phyloP scores from a whole-genome alignment of 1,140 invertebrate species.

The Musca domestica region DNA sequence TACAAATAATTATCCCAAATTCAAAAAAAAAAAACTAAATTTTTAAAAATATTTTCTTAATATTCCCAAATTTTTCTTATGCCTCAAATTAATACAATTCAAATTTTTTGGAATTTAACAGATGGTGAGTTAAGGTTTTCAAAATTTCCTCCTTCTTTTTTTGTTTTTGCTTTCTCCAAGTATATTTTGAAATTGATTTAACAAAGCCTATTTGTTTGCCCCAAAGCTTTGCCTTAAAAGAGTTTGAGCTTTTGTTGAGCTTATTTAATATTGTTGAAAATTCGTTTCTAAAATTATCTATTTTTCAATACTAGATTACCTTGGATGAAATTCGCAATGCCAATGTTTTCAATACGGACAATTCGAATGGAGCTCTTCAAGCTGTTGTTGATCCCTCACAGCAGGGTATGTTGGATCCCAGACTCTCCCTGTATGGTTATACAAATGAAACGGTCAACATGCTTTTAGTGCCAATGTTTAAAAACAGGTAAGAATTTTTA shows the following conservation, averaged over 20 bases:
- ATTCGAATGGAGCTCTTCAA: constrained; percentile 40
- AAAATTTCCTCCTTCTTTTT: neutral
- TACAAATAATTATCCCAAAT: neutral
- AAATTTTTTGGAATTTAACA: neutral
- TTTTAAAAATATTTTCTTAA: neutral
- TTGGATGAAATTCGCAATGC: constrained; percentile 59
- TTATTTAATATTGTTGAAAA: neutral
- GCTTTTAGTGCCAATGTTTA: constrained; percentile 93
- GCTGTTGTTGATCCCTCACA: constrained; percentile 24
- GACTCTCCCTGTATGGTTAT: constrained; percentile 89
- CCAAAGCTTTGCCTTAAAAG: too few relatives aligned
- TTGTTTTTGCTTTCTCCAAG: neutral
- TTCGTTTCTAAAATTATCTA: neutral
- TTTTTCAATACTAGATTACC: constrained; percentile 55
- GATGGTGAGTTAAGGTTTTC: constrained; percentile 13
- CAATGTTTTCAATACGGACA: constrained; percentile 51
- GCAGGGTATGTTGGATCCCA: constrained; percentile 73
- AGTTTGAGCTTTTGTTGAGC: too few relatives aligned
- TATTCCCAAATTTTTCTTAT: constrained; percentile 3
- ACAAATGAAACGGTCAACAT: constrained; percentile 94
- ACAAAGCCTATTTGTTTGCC: too few relatives aligned
- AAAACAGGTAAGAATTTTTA: constrained; percentile 72
- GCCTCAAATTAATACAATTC: constrained; percentile 6
- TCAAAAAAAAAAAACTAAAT: neutral
- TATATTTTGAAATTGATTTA: too few relatives aligned